Evolutionary conservation across 2,797 vertebrate species (phyloP), one percentile per base, ranked within the genome.

Genomic region (Dipus sagitta): DNA sequence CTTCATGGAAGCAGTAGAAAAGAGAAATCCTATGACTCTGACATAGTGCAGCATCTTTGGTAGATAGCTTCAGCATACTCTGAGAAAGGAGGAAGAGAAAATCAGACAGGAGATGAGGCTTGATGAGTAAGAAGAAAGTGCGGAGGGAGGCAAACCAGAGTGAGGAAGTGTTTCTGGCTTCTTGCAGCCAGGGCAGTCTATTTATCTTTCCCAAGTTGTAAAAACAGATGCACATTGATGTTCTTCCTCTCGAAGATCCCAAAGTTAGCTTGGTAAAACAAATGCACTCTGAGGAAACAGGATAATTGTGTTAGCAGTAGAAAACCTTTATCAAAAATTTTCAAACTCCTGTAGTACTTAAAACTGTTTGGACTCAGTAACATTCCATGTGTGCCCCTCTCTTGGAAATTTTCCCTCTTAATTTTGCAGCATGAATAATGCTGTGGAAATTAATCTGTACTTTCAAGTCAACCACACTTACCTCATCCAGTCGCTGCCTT

Each of bases 391-490:
- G 79, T 67, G 86, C 86, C 78, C 91, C 77, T 92, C 58, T 92
- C 62, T 92, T 96, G 83, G 92, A 94, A 97, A 78, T 82, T 70
- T 93, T 95, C 58, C 87, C 84, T 89, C 88, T 89, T 88, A 94
- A 96, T 96, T 96, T 93, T 95, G 93, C 93, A 96, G 95, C 77
- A 85, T 64, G 84, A 94, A 32, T 82, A 91, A 84, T 77, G 32
- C 30, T 92, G 88, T 95, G 58, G 62, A 95, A 94, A 90, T 91
- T 93, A 86, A 90, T 94, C 78, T 88, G 81, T 72, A 26, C 65
- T 94, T 94, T 94, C 84, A 87, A 94, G 28, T 93, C 77, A 91
- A 23, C 71, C 89, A 93, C 92, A 95, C 93, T 94, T 96, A 94
- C 77, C 52, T 96, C 94, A 96, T 91, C 74, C 74, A 70, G 62